These are phyloP conservation scores for Rhogogaster chlorosoma DNA, from an alignment of 2,888 invertebrate species.

Conservation along the genomic window DNA sequence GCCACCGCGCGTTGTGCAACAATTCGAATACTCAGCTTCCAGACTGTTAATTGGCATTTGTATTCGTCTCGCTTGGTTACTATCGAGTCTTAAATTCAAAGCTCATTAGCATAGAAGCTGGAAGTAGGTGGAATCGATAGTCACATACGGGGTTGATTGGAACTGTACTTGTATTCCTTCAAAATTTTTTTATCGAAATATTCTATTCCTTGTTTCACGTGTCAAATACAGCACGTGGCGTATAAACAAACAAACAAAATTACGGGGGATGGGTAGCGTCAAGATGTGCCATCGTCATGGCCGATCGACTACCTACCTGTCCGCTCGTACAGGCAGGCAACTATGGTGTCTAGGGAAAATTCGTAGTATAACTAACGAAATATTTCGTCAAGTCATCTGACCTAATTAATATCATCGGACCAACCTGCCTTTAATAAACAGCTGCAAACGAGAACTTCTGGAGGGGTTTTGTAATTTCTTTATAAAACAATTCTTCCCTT, in stretches of 20 bases:
- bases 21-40: slow-evolving; percentile 19
- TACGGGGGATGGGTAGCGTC: background rate
- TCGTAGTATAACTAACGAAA: slow-evolving; percentile 9
- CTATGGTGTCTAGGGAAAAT: background rate
- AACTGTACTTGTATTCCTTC: background rate
- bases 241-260: slow-evolving; percentile 16
- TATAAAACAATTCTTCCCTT: slow-evolving; percentile 33
- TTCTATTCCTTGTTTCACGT: background rate
- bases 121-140: background rate
- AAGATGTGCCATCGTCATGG: background rate
- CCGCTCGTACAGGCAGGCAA: background rate
- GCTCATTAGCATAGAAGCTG: background rate
- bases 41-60: slow-evolving; percentile 39
- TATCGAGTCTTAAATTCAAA: slow-evolving; percentile 15
- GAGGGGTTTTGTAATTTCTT: slow-evolving; percentile 22
- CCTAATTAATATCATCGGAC: slow-evolving; percentile 62
- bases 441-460: slow-evolving; percentile 8
- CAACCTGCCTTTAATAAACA: slow-evolving; percentile 39
- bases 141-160: slow-evolving; percentile 2
- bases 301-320: background rate
- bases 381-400: slow-evolving; percentile 51
- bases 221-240: background rate
- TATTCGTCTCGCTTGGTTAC: slow-evolving; percentile 25
- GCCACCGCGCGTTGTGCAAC: slow-evolving; percentile 28
- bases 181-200: background rate